A percentile compares a stretch with the other conserved stretches of the same genome.
Evolutionary conservation across 2,888 invertebrate genomes (phyloP).

Genomic region (Erebia ligea): DNA sequence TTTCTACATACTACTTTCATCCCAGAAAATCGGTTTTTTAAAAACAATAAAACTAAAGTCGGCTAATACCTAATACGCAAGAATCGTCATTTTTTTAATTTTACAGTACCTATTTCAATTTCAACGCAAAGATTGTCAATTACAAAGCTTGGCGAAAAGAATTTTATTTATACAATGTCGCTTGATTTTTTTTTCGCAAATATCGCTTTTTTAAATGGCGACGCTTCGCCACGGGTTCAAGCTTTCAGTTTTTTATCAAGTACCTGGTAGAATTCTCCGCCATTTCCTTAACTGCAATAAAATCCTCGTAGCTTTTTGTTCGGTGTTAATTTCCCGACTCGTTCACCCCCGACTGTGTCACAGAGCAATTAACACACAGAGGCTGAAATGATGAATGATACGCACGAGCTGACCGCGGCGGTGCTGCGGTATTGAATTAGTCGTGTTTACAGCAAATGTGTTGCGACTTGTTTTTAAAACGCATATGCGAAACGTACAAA

Average conservation of each 20-base stretch:
- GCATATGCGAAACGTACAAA: not conserved
- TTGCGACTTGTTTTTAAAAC: not conserved
- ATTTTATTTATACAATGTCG: too few relatives aligned
- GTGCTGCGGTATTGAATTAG: conserved; percentile 1
- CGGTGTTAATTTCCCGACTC: conserved; percentile 13
- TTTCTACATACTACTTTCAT: too few relatives aligned
- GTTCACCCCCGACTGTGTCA: conserved; percentile 24
- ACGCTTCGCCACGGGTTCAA: too few relatives aligned
- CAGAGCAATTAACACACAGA: conserved; percentile 37
- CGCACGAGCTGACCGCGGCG: not conserved
- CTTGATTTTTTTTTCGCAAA: too few relatives aligned
- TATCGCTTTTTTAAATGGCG: too few relatives aligned
- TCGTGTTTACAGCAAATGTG: not conserved
- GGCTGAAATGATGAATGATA: not conserved
- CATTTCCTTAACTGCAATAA: not conserved
- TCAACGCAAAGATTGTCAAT: too few relatives aligned
- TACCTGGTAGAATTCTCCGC: not conserved
- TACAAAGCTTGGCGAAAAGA: too few relatives aligned
- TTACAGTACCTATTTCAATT: too few relatives aligned
- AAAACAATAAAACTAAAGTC: too few relatives aligned
- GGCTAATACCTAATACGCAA: too few relatives aligned
- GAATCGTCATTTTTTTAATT: too few relatives aligned
- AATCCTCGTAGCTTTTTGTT: conserved; percentile 1
- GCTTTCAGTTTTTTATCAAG: not conserved
- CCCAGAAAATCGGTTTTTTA: too few relatives aligned